Base-by-base conservation (phyloP, 2,797 vertebrate species). In the Tokudaia muenninki region DNA sequence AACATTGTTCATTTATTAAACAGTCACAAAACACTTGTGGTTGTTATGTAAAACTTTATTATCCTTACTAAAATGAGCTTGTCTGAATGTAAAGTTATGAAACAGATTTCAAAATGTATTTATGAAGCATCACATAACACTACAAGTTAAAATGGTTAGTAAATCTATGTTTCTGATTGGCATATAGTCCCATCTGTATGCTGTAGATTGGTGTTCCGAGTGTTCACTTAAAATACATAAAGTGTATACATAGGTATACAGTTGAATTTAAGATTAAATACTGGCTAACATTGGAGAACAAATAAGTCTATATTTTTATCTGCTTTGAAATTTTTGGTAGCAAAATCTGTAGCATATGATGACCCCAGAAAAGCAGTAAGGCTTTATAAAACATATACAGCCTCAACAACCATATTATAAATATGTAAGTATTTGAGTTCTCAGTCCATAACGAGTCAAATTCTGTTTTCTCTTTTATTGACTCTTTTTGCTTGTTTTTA, bases 91-190 rank as follows among this genome's bases (percentile, higher is more conserved):
- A 77, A 92, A 87, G 13, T 52, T 87, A 79, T 90, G 17, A 95
- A 94, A 83, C 6, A 91, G n/a, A 92, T 95, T 96, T 93, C n/a
- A 55, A 75, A 80, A 82, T 78, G 87, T 67, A 41, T 83, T 83
- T 92, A 21, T 37, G 2, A 52, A 78, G 91, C 81, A 96, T 86
- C 78, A 79, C 0, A 74, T 5, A 61, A 95, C 24, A 57, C 67
- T 86, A 77, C 14, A 50, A 82, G 67, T 92, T 29, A 93, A 91
- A 95, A 87, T 86, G 31, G 6, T 82, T 41, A 78, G 55, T 61
- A 74, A 94, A 90, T 26, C 80, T 44, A n/a, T 91, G 77, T 3
- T n/a, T 92, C 87, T 96, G 89, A 61, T 52, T 91, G 17, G 9
- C 92, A 86, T 82, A 44, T 22, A 92, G 89, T 70, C 4, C 87